phyloP scores from a whole-genome alignment of 1,140 invertebrate genomes.

The Antheraea mylitta region DNA sequence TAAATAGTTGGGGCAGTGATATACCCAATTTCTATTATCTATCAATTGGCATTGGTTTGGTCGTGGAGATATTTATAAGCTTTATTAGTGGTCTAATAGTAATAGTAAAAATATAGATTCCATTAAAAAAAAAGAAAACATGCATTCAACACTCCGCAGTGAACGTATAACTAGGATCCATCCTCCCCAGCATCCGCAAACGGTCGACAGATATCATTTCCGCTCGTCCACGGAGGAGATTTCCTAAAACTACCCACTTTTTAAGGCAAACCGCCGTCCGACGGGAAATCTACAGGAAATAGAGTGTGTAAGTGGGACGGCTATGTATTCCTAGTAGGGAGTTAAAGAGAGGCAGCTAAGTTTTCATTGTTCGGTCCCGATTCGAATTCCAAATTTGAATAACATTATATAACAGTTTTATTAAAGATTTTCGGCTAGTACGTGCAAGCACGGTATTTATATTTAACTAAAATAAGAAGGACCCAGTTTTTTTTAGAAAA shows the following conservation, averaged over 20 bases:
- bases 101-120: too few relatives aligned
- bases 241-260: conserved; percentile 59
- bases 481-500: too few relatives aligned
- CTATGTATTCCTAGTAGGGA: background rate
- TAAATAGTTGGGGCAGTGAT: too few relatives aligned
- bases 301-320: conserved; percentile 59
- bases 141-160: background rate
- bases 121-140: background rate
- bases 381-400: background rate
- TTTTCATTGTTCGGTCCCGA: background rate
- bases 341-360: background rate
- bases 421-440: background rate
- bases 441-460: background rate
- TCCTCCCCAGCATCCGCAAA: background rate
- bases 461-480: too few relatives aligned
- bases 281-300: conserved; percentile 57
- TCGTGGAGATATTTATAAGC: too few relatives aligned
- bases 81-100: too few relatives aligned
- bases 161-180: background rate
- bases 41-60: too few relatives aligned
- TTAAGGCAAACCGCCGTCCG: conserved; percentile 55
- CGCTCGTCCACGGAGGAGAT: conserved; percentile 45
- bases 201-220: conserved; percentile 64
- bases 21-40: too few relatives aligned
- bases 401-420: background rate